Conservation (phyloP, 2,888 invertebrate genomes). For the Embidobia sp. region DNA sequence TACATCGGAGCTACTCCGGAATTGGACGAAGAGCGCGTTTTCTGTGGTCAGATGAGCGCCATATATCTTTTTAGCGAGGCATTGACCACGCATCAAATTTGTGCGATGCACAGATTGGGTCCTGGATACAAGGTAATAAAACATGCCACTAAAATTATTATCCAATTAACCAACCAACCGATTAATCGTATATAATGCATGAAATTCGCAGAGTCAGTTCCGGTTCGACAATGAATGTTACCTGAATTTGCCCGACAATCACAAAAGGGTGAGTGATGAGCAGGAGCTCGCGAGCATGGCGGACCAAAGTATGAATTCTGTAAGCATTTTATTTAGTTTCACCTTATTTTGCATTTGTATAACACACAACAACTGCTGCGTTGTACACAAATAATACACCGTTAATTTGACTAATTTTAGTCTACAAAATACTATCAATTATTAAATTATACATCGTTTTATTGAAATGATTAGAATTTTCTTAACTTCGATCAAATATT, state of each 20-base stretch:
- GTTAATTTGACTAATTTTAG: no score
- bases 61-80: conserved; percentile 99
- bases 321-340: conserved; percentile 83
- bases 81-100: conserved; percentile 97
- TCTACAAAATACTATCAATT: no score
- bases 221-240: conserved; percentile 99
- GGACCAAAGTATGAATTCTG: conserved; percentile 86
- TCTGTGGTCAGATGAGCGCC: conserved; percentile 99
- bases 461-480: no score
- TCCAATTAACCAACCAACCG: conserved; percentile 8
- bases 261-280: conserved; percentile 96
- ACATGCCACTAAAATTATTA: not conserved
- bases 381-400: no score
- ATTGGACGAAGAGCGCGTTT: conserved; percentile 97
- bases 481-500: no score
- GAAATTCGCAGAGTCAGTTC: conserved; percentile 94
- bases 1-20: conserved; percentile 99
- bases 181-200: conserved; percentile 5
- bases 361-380: no score
- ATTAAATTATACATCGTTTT: no score
- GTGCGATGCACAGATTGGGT: conserved; percentile 98
- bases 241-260: conserved; percentile 98
- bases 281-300: conserved; percentile 80
- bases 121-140: conserved; percentile 96
- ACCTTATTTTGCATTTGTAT: conserved; percentile 38